A percentile compares a stretch with the other conserved stretches of the same genome.
Evolutionary conservation across 2,797 vertebrate species (phyloP).

Genomic region (Sebastes hubbsi): DNA sequence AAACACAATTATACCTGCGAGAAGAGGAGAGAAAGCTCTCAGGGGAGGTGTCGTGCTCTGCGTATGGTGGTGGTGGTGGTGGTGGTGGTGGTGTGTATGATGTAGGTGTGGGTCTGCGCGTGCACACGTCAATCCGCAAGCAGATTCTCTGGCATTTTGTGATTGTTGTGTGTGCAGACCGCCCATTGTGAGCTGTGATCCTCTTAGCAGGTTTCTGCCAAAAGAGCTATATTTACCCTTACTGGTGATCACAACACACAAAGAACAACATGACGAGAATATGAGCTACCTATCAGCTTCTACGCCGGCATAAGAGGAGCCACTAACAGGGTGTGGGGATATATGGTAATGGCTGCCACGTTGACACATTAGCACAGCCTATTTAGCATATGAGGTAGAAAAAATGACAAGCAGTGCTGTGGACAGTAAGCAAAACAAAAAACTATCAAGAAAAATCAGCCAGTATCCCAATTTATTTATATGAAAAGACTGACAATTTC

Average conservation of each 20-base stretch:
- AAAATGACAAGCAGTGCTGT: constrained; percentile 17
- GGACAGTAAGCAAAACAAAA: not conserved
- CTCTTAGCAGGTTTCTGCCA: constrained; percentile 67
- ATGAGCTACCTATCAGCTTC: constrained; percentile 49
- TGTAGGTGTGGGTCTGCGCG: constrained; percentile 1
- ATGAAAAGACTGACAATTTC: not conserved
- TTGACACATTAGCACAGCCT: constrained; percentile 42
- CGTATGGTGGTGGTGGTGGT: not conserved
- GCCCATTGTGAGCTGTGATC: constrained; percentile 74
- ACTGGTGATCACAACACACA: constrained; percentile 64
- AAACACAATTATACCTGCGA: constrained; percentile 72
- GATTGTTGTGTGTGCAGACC: constrained; percentile 58
- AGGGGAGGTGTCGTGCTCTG: constrained; percentile 39
- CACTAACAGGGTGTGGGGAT: constrained; percentile 41
- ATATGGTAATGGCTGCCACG: constrained; percentile 51
- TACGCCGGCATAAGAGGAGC: constrained; percentile 20
- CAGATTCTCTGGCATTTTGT: constrained; percentile 62
- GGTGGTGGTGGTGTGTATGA: constrained; percentile 15
- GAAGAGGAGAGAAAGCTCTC: constrained; percentile 38
- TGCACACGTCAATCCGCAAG: constrained; percentile 45
- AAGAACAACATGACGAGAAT: constrained; percentile 52
- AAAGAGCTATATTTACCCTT: constrained; percentile 74
- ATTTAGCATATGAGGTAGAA: constrained; percentile 43
- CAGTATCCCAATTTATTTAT: not conserved
- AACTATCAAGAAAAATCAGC: not conserved